Evolutionary conservation across 2,113 vertebrate species (phyloP), one percentile per base, ranked within the genome.

Genomic region (Thinocorus orbignyianus): DNA sequence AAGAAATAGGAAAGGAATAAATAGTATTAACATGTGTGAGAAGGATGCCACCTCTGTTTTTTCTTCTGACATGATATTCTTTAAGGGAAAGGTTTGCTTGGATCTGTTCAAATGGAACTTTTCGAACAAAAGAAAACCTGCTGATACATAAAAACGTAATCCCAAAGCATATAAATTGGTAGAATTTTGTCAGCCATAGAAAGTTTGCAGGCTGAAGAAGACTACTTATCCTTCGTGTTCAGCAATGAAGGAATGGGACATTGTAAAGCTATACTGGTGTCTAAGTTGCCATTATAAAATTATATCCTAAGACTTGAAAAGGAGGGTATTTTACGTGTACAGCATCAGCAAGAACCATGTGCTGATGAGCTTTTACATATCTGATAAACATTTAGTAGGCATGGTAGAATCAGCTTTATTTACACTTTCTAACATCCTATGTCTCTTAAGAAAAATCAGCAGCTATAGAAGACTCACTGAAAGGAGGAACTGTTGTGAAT

Each of bases 41-140:
- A 95, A 97, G 64, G 60, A 61, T 91, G 62, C 83, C 83, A 52
- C 44, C 64, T 93, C 95, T 96, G 49, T 92, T 95, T 92, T 73
- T 88, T 84, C 74, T 91, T 93, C 88, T 90, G 51, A 84, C 17
- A 37, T 64, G 35, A 54, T 48, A 9, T 26, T 66, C 15, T 81
- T 95, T 91, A 76, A 90, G 90, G 69, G 57, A 57, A 81, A 83
- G n/a, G 46, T 77, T 89, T 95, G 52, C 89, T 95, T 91, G 28
- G 62, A 88, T 95, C 88, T 96, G 80, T 94, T 97, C 86, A 96
- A 96, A 95, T 17, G 9, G 41, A 95, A 96, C 62, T 83, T 92
- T 77, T 35, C 77, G 49, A 93, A 92, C 28, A 66, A 78, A 80
- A 54, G 33, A 62, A 88, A 93, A 62, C 25, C 13, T 88, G 30